Base-by-base conservation (phyloP, 1,140 invertebrate species). In the Ridgeia piscesae region DNA sequence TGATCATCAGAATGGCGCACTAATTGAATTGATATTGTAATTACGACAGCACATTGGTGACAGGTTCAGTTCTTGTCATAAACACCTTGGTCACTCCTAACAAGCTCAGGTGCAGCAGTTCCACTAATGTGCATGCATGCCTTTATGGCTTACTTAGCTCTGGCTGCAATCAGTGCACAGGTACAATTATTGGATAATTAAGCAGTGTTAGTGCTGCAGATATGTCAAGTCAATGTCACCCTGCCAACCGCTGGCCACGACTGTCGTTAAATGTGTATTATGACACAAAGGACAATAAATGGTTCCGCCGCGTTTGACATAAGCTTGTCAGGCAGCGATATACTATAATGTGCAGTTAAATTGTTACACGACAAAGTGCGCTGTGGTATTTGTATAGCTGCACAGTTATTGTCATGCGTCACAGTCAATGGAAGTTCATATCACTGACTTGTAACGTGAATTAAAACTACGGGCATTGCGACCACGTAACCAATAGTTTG, bases 131-230 rank as follows among this genome's bases (percentile, higher is more conserved):
- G 58, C 58, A 77, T 77, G 58, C 58, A 77, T 77, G 58, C 58
- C 58, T 77, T 77, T 77, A 77, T 77, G 58, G 58, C 58, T 77
- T 77, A 77, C 58, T 14, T 77, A 77, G 58, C 27, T 21, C 58
- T 27, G 14, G 17, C 58, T 77, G 42, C 58, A 77, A 77, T 77
- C 58, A 77, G 17, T 27, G 58, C 58, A 77, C 58, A 77, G 58
- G 58, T 77, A 77, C 58, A 77, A 77, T 77, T 77, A 77, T 77
- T 77, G 58, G 58, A 77, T 77, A 77, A 77, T 77, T 77, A 77
- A 77, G 58, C 58, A 77, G 58, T 77, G 58, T 77, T 77, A 31
- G 58, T 21, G 27, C 58, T 77, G 58, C 58, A 77, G 58, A 77
- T 77, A 77, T 77, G 58, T 77, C 58, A 77, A 77, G 58, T 77